These are phyloP conservation scores for Selene dorsalis DNA, from an alignment of 2,797 vertebrate genomes.

Conservation along the genomic window DNA sequence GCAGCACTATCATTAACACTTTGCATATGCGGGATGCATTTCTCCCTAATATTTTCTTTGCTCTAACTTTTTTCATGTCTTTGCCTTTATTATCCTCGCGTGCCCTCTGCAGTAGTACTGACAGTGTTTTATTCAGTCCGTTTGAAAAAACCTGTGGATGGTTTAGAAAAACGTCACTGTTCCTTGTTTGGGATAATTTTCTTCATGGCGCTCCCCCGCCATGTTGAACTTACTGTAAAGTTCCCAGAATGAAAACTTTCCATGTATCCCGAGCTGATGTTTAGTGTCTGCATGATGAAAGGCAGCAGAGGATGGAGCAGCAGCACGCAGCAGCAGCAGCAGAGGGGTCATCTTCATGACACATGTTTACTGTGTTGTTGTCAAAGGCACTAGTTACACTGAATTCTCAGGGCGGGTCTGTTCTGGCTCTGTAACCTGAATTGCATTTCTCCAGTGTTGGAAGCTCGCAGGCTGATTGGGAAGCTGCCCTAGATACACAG, in stretches of 20 bases:
- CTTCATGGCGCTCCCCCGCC: conserved; percentile 28
- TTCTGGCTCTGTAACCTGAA: conserved; percentile 19
- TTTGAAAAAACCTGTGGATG: background rate
- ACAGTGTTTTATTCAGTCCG: background rate
- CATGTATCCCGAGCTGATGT: background rate
- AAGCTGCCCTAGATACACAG: conserved; percentile 3
- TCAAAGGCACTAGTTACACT: background rate
- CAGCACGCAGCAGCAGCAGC: background rate
- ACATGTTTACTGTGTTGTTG: background rate
- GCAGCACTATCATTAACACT: background rate
- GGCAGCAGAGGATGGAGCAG: background rate
- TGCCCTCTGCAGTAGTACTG: background rate
- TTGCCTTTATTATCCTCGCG: rapidly evolving
- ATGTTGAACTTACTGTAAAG: conserved; percentile 45
- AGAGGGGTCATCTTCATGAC: no score
- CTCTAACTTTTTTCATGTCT: background rate
- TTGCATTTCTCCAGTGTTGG: conserved; percentile 18
- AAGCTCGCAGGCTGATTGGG: background rate
- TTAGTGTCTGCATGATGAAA: background rate
- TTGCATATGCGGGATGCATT: background rate
- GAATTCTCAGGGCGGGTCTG: conserved; percentile 39
- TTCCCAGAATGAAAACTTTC: conserved; percentile 52
- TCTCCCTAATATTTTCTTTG: background rate
- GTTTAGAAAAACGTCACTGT: background rate
- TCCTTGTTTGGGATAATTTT: background rate